Conservation (phyloP, 2,113 vertebrate species). For the Dicentrarchus labrax region DNA sequence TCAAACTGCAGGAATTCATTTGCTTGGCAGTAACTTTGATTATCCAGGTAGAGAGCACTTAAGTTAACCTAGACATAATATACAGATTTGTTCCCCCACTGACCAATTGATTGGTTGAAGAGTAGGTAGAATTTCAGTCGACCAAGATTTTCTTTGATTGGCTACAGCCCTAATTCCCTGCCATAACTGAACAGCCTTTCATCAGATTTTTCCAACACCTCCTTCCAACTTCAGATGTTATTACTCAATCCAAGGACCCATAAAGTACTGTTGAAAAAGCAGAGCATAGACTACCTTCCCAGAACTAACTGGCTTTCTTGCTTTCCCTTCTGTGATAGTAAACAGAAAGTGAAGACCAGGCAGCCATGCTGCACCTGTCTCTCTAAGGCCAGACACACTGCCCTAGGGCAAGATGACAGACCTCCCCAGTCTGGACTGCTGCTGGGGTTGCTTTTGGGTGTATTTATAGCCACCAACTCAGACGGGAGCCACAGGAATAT, state of each 20-base stretch:
- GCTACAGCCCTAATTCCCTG: too few species aligned
- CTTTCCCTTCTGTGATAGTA: not conserved
- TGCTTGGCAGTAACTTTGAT: too few species aligned
- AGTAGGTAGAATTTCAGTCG: too few species aligned
- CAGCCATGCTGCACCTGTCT: slow-evolving; percentile 60
- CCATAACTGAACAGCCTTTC: not conserved
- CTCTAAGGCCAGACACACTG: slow-evolving; percentile 43
- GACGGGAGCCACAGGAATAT: slow-evolving; percentile 18
- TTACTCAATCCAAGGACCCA: not conserved
- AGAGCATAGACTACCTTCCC: not conserved
- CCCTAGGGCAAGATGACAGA: slow-evolving; percentile 53
- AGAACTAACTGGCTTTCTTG: slow-evolving; percentile 1
- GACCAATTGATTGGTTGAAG: too few species aligned
- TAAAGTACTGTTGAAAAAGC: not conserved
- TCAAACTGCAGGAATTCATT: too few species aligned
- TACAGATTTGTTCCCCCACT: too few species aligned
- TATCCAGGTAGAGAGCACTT: too few species aligned
- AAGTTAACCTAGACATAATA: too few species aligned
- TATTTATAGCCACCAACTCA: slow-evolving; percentile 71
- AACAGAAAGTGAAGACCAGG: slow-evolving; percentile 32
- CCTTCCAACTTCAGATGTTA: not conserved
- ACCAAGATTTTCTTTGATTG: too few species aligned
- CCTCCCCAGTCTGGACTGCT: slow-evolving; percentile 58
- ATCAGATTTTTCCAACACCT: not conserved
- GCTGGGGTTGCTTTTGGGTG: slow-evolving; percentile 24